A percentile compares a stretch with the other conserved stretches of the same genome.
Evolutionary conservation across 2,888 invertebrate species (phyloP).

Genomic region (Unio delphinus): DNA sequence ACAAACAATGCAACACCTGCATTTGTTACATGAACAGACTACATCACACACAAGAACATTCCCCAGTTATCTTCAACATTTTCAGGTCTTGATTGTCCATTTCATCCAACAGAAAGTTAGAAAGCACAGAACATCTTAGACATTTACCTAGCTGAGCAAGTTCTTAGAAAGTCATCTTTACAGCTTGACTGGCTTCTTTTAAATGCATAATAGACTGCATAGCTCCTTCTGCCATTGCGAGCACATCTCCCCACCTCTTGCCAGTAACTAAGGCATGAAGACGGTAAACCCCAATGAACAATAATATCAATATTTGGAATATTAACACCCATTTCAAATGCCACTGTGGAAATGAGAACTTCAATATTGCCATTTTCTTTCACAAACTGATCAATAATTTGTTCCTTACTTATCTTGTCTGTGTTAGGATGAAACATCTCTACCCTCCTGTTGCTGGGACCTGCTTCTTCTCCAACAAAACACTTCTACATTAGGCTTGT

Average conservation of each 20-base stretch:
- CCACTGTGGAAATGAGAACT: too few species aligned
- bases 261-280: slow-evolving; percentile 5
- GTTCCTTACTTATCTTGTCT: slow-evolving; percentile 12
- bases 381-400: slow-evolving; percentile 6
- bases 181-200: slow-evolving; percentile 3
- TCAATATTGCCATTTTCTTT: too few species aligned
- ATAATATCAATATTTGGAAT: too few species aligned
- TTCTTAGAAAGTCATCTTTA: neutral
- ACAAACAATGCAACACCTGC: too few species aligned
- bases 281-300: too few species aligned
- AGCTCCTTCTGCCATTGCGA: slow-evolving; percentile 7
- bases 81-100: slow-evolving; percentile 3
- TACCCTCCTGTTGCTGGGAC: slow-evolving; percentile 3
- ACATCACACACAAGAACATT: neutral
- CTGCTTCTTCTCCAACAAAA: neutral
- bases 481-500: slow-evolving; percentile 7
- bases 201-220: slow-evolving; percentile 11
- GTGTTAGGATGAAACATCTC: slow-evolving; percentile 30
- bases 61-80: neutral
- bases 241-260: slow-evolving; percentile 24
- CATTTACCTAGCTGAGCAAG: neutral
- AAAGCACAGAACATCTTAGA: slow-evolving; percentile 1
- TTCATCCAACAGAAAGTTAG: neutral
- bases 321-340: too few species aligned
- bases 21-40: slow-evolving; percentile 9